Evolutionary conservation across 2,113 vertebrate genomes (phyloP).

Genomic region (Gulo gulo): DNA sequence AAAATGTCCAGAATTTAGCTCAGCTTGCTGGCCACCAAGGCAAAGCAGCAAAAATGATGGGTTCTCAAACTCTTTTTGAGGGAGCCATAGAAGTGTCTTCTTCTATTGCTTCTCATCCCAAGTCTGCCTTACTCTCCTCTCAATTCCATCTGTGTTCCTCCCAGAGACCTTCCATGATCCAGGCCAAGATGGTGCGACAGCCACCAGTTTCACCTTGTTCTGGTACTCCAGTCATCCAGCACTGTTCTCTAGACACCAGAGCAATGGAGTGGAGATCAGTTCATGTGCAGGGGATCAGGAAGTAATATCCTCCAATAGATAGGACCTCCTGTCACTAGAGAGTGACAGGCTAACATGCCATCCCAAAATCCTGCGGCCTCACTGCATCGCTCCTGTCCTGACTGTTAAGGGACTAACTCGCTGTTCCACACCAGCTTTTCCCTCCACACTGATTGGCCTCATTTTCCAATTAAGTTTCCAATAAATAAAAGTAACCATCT

Average conservation of each 20-base stretch:
- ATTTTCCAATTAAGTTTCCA: background rate
- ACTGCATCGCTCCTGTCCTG: background rate
- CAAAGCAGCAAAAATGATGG: background rate
- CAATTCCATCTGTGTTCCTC: background rate
- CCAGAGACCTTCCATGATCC: background rate
- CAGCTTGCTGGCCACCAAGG: background rate
- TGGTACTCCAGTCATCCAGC: background rate
- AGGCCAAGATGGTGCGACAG: background rate
- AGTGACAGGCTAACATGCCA: background rate
- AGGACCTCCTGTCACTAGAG: background rate
- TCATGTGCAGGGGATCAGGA: background rate
- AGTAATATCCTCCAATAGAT: background rate
- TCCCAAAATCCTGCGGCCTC: background rate
- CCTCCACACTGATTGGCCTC: background rate
- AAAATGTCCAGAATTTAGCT: background rate
- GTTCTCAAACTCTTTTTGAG: background rate
- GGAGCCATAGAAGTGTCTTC: background rate
- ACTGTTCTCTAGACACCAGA: background rate
- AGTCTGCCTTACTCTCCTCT: background rate
- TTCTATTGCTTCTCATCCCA: background rate
- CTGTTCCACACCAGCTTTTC: background rate
- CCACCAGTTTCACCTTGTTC: background rate
- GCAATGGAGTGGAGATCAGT: background rate
- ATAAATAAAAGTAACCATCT: background rate
- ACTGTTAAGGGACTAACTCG: background rate